phyloP scores from a whole-genome alignment of 1,140 invertebrate species.

The Ganaspis sp. region DNA sequence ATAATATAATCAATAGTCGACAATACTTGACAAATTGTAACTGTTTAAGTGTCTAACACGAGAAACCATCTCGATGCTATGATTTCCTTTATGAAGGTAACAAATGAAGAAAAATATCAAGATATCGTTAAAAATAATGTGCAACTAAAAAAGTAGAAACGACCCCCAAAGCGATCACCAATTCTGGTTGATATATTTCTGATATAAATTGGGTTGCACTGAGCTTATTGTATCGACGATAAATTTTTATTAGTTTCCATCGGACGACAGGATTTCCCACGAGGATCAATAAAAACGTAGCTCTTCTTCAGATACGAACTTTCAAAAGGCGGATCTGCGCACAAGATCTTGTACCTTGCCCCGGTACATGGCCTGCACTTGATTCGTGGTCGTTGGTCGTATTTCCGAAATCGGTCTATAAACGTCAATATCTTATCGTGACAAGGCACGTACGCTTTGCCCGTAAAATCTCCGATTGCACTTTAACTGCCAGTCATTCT shows the following conservation, averaged over 20 bases:
- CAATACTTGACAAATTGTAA: too few species aligned
- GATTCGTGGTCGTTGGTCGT: conserved; percentile 37
- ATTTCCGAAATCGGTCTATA: conserved; percentile 59
- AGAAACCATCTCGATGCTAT: too few species aligned
- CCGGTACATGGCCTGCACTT: not conserved
- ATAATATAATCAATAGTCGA: too few species aligned
- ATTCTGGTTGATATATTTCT: not conserved
- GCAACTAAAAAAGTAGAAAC: not conserved
- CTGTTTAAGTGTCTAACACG: too few species aligned
- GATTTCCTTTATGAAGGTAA: too few species aligned
- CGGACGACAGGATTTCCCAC: conserved; percentile 20
- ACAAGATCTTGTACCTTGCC: too few species aligned
- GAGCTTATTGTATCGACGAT: conserved; percentile 27
- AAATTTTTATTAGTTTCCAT: conserved; percentile 30
- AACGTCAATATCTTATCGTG: conserved; percentile 60
- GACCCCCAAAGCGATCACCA: not conserved
- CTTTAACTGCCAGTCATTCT: conserved; percentile 66
- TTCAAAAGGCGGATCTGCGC: conserved; percentile 14
- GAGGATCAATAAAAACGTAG: conserved; percentile 22
- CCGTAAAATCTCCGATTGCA: conserved; percentile 62
- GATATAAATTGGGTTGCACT: conserved; percentile 10
- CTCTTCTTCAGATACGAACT: not conserved
- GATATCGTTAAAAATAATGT: not conserved
- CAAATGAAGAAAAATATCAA: not conserved
- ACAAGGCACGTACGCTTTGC: conserved; percentile 51